Percentiles rank a stretch among this genome's conserved stretches.
Evolutionary conservation across 2,113 vertebrate genomes (phyloP).

Genomic region (Alligator sinensis): DNA sequence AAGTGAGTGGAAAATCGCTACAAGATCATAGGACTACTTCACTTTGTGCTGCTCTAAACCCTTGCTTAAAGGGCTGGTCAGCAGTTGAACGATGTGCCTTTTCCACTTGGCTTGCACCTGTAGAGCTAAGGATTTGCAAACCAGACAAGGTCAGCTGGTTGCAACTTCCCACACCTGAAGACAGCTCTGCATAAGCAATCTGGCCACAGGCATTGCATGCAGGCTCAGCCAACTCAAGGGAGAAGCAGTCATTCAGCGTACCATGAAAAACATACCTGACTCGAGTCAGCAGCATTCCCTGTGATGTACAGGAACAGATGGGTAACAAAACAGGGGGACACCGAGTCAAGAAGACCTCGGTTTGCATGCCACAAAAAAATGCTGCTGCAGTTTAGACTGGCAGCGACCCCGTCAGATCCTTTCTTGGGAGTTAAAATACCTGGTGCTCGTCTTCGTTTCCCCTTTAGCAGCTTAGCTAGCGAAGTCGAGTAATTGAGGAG

Average conservation of each 20-base stretch:
- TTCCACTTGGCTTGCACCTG: not conserved
- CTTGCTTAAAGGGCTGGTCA: not conserved
- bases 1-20: not conserved
- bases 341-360: not conserved
- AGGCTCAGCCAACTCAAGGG: not conserved
- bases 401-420: not conserved
- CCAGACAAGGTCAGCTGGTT: not conserved
- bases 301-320: not conserved
- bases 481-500: not conserved
- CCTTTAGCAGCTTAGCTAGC: not conserved
- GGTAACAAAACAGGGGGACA: not conserved
- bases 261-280: not conserved
- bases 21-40: not conserved
- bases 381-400: not conserved
- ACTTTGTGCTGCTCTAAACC: not conserved
- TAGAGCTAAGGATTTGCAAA: not conserved
- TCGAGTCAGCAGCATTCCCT: not conserved
- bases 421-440: not conserved
- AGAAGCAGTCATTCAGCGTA: not conserved
- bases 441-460: not conserved
- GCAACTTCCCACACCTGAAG: not conserved
- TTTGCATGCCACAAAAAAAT: not conserved
- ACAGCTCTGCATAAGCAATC: rapidly evolving
- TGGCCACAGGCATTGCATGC: rapidly evolving
- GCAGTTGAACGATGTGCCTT: rapidly evolving